A percentile compares a stretch with the other conserved stretches of the same genome.
These are phyloP conservation scores for Macrotrachela quadricornifera DNA, from an alignment of 1,140 invertebrate genomes.

Conservation along the genomic window DNA sequence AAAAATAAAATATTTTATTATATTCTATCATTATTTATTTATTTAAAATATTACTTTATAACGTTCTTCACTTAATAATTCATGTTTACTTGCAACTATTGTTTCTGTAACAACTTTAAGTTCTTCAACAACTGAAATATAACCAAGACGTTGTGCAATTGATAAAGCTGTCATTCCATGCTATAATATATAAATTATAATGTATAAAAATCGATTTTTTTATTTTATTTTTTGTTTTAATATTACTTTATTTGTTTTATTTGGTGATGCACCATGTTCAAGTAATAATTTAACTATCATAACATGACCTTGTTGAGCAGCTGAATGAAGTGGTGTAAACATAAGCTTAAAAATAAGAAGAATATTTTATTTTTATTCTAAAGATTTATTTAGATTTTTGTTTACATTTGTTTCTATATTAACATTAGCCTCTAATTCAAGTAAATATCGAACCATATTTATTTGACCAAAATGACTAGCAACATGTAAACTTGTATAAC, in stretches of 20 bases:
- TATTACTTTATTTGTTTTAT: constrained; percentile 68
- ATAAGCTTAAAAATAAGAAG: constrained; percentile 40
- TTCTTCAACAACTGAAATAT: constrained; percentile 89
- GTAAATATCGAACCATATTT: constrained; percentile 82
- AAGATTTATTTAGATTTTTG: constrained; percentile 36
- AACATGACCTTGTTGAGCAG: constrained; percentile 89
- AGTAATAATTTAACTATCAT: constrained; percentile 75
- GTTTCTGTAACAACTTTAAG: constrained; percentile 74
- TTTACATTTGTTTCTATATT: constrained; percentile 26
- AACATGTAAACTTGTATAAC: constrained; percentile 93
- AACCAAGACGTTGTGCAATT: constrained; percentile 78
- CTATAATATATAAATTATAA: no score
- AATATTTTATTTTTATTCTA: no score
- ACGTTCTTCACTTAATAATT: constrained; percentile 58
- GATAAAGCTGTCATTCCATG: constrained; percentile 76
- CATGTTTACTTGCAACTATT: constrained; percentile 36
- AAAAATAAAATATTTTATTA: background rate
- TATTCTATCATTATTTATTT: background rate
- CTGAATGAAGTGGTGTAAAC: constrained; percentile 90
- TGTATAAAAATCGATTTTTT: no score
- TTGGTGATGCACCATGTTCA: constrained; percentile 69
- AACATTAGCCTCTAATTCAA: constrained; percentile 48
- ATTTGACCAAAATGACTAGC: constrained; percentile 91
- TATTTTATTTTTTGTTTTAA: no score
- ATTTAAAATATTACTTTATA: constrained; percentile 46